Conservation (phyloP, 2,797 vertebrate genomes). For the Zenarchopterus dispar region DNA sequence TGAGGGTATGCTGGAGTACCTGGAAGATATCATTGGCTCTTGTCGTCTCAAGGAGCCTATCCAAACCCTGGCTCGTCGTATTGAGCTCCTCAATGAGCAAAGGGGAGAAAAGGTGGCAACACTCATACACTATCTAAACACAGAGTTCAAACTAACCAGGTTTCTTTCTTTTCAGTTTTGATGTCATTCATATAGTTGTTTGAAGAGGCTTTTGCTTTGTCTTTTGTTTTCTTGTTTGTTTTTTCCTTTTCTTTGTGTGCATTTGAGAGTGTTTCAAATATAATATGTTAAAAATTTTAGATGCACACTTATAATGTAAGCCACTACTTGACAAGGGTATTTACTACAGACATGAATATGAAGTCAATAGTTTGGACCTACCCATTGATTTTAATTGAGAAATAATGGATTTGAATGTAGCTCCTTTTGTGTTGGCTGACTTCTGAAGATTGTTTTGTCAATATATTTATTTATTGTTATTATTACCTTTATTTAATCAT, state of each 20-base stretch:
- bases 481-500: not conserved
- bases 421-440: not conserved
- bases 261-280: not conserved
- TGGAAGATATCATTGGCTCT: slow-evolving; percentile 97
- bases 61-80: slow-evolving; percentile 84
- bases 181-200: slow-evolving; percentile 10
- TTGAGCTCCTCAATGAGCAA: slow-evolving; percentile 92
- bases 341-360: not conserved
- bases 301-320: too few species aligned
- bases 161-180: slow-evolving; percentile 18
- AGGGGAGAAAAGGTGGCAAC: slow-evolving; percentile 92
- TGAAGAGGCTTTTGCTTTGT: not conserved
- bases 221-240: not conserved
- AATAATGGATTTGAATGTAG: slow-evolving; percentile 37
- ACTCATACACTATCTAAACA: slow-evolving; percentile 32
- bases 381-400: not conserved
- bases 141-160: slow-evolving; percentile 14
- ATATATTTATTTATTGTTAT: not conserved
- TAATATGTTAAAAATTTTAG: not conserved
- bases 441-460: slow-evolving; percentile 3
- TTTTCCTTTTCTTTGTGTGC: not conserved
- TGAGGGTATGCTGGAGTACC: slow-evolving; percentile 97
- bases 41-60: slow-evolving; percentile 93
- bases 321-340: slow-evolving; percentile 2
- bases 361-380: not conserved